Evolutionary conservation across 2,888 invertebrate species (phyloP).

Genomic region (Helleia helle): DNA sequence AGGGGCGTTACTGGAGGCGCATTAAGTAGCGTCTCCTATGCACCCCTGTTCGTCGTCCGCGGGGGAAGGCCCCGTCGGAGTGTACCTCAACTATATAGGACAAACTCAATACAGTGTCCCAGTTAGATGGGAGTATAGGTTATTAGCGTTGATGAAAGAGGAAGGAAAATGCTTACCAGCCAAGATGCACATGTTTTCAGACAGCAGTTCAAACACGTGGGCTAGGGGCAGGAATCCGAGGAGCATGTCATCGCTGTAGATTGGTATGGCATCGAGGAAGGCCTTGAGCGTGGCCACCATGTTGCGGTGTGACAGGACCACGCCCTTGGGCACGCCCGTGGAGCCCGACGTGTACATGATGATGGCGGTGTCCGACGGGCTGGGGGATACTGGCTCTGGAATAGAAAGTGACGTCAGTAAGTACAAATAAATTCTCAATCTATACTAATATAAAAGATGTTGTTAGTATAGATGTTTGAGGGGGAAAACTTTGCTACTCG

Average conservation of each 20-base stretch:
- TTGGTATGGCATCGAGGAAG: conserved; percentile 84
- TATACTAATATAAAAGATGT: too few relatives aligned
- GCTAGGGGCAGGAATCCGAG: conserved; percentile 97
- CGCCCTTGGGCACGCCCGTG: conserved; percentile 96
- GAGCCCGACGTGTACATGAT: conserved; percentile 99
- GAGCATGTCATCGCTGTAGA: conserved; percentile 84
- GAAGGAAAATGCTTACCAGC: conserved; percentile 84
- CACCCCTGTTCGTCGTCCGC: too few relatives aligned
- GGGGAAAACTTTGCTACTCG: too few relatives aligned
- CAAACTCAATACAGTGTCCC: too few relatives aligned
- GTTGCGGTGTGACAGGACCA: conserved; percentile 86
- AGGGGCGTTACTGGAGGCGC: too few relatives aligned
- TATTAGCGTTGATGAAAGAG: too few relatives aligned
- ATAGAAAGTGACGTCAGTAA: background rate
- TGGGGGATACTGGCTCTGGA: conserved; percentile 76
- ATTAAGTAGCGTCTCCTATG: too few relatives aligned
- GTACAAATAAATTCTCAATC: too few relatives aligned
- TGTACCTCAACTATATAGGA: too few relatives aligned
- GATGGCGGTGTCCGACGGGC: conserved; percentile 88
- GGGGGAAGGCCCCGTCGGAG: too few relatives aligned
- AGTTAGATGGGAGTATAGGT: too few relatives aligned
- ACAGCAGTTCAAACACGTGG: conserved; percentile 96
- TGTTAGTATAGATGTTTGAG: too few relatives aligned
- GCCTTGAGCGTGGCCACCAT: conserved; percentile 86
- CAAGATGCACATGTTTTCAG: conserved; percentile 88